Evolutionary conservation across 2,113 vertebrate genomes (phyloP).

Genomic region (Leptobrachium leishanense): DNA sequence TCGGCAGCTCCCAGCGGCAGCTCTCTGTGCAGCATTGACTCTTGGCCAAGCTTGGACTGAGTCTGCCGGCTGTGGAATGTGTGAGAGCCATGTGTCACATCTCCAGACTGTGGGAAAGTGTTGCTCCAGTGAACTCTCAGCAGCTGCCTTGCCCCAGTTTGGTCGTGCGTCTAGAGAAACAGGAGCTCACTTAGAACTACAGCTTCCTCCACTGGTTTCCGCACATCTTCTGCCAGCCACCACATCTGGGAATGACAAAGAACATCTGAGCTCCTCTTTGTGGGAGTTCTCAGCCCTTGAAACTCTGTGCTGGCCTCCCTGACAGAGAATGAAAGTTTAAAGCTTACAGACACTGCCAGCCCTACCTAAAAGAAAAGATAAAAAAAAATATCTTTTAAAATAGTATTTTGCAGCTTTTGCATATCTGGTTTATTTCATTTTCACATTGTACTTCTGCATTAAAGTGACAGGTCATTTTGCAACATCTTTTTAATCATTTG

Average conservation of each 20-base stretch:
- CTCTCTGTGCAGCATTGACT: conserved; percentile 66
- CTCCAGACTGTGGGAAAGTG: conserved; percentile 98
- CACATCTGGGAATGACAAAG: conserved; percentile 51
- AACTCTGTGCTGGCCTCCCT: conserved; percentile 44
- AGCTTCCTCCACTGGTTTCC: conserved; percentile 73
- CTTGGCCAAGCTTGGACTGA: conserved; percentile 70
- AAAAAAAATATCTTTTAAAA: too few species aligned
- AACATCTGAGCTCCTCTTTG: conserved; percentile 56
- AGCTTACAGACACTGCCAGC: conserved; percentile 10
- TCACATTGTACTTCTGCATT: too few species aligned
- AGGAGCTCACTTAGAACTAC: conserved; percentile 76
- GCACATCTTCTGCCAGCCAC: conserved; percentile 52
- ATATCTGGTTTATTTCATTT: too few species aligned
- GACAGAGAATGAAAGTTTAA: conserved; percentile 18
- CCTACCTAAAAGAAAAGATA: conserved; percentile 18
- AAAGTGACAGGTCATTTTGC: too few species aligned
- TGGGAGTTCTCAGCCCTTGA: conserved; percentile 43
- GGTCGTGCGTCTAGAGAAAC: conserved; percentile 73
- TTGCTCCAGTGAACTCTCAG: conserved; percentile 89
- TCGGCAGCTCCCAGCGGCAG: conserved; percentile 63
- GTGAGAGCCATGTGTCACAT: conserved; percentile 96
- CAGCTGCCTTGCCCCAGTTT: conserved; percentile 80
- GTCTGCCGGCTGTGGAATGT: conserved; percentile 91
- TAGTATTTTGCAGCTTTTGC: too few species aligned
- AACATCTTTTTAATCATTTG: too few species aligned